Evolutionary conservation across 53 echinoderm and acorn worm species (phyloP), one percentile per base, ranked within the genome.

Genomic region (Pentamera pediparva): DNA sequence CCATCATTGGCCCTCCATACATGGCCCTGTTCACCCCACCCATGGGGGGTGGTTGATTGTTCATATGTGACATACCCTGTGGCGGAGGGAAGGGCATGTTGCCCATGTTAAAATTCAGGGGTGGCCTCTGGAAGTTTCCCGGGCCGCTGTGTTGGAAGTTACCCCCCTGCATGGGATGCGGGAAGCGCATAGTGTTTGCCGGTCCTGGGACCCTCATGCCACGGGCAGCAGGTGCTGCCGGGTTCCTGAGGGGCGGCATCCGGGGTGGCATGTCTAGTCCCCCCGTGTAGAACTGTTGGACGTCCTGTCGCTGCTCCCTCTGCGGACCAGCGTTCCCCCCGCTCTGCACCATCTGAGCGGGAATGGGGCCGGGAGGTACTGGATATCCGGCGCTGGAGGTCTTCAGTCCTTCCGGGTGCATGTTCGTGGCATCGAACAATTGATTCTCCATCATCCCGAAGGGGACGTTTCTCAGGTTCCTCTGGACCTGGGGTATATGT

Each of bases 211-310:
- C 39, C 40, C 41, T 67, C 67, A 67, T 67, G 15, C 67, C 67
- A 12, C 67, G 67, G 10, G 45, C 27, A 29, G 31, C 30, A 30
- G 67, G 67, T 7, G 67, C 30, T 3, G 27, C 67, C 12, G 67
- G 39, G 29, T 41, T 39, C 17, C 67, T 67, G 41, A 67, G 13
- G 3, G 1, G 10, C 30, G 26, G 67, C 18, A 30, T 27, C 27
- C 40, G 40, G 20, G 67, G 41, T 3, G 41, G 40, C 11, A 67
- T 47, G 27, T 67, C 67, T n/a, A 67, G 29, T 39, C 45, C 67
- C 17, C 67, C 45, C 7, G 65, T 39, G 41, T 67, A 67, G 25
- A 67, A 67, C 39, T 67, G 67, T 25, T 41, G 43, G 45, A 67
- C 30, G 15, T 39, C 67, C 29, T 67, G 67, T 18, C 29, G 41